Evolutionary conservation across 2,113 vertebrate species (phyloP).

Genomic region (Beaufortia kweichowensis): DNA sequence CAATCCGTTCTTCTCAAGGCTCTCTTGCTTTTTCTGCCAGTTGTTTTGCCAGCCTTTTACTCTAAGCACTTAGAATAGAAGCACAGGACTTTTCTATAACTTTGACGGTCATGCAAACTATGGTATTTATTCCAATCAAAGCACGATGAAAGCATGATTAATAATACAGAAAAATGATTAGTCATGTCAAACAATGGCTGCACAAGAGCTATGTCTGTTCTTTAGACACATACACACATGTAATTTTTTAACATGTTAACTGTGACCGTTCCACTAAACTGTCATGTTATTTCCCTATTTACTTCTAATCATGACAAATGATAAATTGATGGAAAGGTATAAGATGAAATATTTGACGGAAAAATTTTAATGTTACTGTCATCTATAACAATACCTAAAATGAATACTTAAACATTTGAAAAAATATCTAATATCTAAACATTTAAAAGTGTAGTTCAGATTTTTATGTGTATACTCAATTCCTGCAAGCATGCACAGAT

Average conservation of each 20-base stretch:
- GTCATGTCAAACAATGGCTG: conserved; percentile 6
- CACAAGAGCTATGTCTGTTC: neutral
- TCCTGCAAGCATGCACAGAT: neutral
- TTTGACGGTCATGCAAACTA: conserved; percentile 4
- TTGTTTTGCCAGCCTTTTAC: conserved; percentile 9
- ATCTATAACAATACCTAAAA: too few species aligned
- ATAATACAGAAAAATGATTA: neutral
- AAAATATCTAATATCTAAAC: too few species aligned
- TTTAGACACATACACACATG: neutral
- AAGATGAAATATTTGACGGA: too few species aligned
- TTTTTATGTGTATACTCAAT: too few species aligned
- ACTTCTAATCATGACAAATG: too few species aligned
- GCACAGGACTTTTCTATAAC: conserved; percentile 1
- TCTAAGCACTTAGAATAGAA: neutral
- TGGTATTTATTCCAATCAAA: neutral
- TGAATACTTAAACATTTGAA: too few species aligned
- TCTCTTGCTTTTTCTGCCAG: conserved; percentile 17
- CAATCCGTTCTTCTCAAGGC: conserved; percentile 33
- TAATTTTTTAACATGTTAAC: too few species aligned
- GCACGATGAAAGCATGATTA: neutral
- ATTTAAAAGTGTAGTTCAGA: too few species aligned
- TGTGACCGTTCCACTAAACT: too few species aligned
- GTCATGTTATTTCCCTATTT: too few species aligned
- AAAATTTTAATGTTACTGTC: too few species aligned
- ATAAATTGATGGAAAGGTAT: too few species aligned